A percentile compares a stretch with the other conserved stretches of the same genome.
These are phyloP conservation scores for Zeugodacus cucurbitae DNA, from an alignment of 1,140 invertebrate genomes.

Conservation along the genomic window DNA sequence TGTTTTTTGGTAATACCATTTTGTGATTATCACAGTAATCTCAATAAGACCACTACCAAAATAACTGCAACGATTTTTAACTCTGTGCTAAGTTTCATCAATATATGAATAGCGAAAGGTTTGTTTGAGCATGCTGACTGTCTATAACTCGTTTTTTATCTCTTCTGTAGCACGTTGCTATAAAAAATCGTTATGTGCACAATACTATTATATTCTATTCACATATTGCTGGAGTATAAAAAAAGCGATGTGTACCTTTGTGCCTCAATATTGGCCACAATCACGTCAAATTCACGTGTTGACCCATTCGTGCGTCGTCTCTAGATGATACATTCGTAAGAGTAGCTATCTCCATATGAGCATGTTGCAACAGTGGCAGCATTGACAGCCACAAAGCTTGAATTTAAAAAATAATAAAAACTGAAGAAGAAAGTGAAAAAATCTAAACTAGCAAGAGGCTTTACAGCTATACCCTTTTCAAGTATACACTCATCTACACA, in stretches of 20 bases:
- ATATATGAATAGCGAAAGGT: too few relatives aligned
- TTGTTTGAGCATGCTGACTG: too few relatives aligned
- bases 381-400: background rate
- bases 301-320: background rate
- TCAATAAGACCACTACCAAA: too few relatives aligned
- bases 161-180: too few relatives aligned
- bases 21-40: too few relatives aligned
- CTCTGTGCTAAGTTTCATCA: too few relatives aligned
- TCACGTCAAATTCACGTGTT: slow-evolving; percentile 16
- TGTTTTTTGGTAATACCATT: too few relatives aligned
- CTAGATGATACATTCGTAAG: background rate
- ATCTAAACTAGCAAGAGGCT: background rate
- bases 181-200: too few relatives aligned
- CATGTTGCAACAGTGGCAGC: background rate
- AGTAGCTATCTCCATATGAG: background rate
- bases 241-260: background rate
- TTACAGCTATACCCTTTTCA: background rate
- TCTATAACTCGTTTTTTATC: too few relatives aligned
- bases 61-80: too few relatives aligned
- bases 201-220: too few relatives aligned
- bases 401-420: background rate
- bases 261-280: slow-evolving; percentile 3
- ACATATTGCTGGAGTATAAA: background rate
- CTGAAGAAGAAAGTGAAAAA: background rate
- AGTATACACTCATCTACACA: background rate